Conservation (phyloP, 2,113 vertebrate species). For the Salvelinus sp. region DNA sequence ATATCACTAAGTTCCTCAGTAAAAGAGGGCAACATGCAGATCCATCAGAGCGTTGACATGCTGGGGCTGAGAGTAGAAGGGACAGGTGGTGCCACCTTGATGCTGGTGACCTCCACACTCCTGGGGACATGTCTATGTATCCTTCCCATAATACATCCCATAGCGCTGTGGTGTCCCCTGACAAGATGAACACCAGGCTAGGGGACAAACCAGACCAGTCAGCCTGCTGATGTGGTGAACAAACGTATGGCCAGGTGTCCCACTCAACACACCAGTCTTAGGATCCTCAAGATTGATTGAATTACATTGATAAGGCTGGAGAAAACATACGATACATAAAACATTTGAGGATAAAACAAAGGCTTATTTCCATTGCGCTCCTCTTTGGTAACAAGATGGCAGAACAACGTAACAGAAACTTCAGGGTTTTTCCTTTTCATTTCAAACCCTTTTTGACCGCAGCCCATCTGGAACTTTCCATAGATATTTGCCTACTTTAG, state of each 20-base stretch:
- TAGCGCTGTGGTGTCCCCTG: slow-evolving; percentile 68
- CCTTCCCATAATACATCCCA: slow-evolving; percentile 66
- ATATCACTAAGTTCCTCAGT: slow-evolving; percentile 12
- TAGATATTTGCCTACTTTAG: too few relatives aligned
- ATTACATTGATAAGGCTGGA: too few relatives aligned
- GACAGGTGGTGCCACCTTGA: slow-evolving; percentile 68
- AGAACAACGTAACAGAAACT: too few relatives aligned
- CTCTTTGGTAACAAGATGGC: too few relatives aligned
- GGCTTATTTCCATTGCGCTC: too few relatives aligned
- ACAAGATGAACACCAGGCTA: slow-evolving; percentile 49
- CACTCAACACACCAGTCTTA: background rate
- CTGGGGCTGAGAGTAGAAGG: slow-evolving; percentile 53
- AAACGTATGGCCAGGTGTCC: background rate
- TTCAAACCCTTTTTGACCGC: too few relatives aligned
- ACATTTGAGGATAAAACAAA: too few relatives aligned
- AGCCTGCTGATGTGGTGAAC: slow-evolving; percentile 28
- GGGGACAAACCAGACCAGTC: slow-evolving; percentile 54
- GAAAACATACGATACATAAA: too few relatives aligned
- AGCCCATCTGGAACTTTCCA: too few relatives aligned
- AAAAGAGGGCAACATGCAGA: slow-evolving; percentile 54
- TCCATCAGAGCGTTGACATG: slow-evolving; percentile 39
- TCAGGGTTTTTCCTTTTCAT: too few relatives aligned
- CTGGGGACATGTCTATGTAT: slow-evolving; percentile 51
- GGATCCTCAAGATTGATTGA: background rate
- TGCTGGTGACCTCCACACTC: slow-evolving; percentile 62